Evolutionary conservation across 2,797 vertebrate species (phyloP).

Genomic region (Tympanoctomys barrerae): DNA sequence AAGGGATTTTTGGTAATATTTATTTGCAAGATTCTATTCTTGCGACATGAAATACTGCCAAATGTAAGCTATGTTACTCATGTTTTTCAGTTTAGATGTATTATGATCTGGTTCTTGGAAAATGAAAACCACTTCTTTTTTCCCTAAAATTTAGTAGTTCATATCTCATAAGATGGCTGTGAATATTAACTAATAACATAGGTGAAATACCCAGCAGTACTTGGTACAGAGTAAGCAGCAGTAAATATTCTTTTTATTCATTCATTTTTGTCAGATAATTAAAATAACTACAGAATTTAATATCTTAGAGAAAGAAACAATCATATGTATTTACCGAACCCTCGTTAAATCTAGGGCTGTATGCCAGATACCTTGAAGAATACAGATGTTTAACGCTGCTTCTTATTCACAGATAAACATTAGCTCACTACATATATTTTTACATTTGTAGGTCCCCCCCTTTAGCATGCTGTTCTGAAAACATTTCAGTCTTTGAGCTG

Average conservation of each 20-base stretch:
- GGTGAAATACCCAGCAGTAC: conserved; percentile 36
- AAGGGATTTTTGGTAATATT: neutral
- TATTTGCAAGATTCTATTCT: conserved; percentile 21
- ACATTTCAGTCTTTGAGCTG: conserved; percentile 32
- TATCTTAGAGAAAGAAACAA: neutral
- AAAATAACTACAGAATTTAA: conserved; percentile 49
- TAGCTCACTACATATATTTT: conserved; percentile 53
- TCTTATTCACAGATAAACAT: conserved; percentile 50
- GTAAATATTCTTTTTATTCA: conserved; percentile 59
- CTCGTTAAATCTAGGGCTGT: conserved; percentile 49
- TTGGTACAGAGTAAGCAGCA: conserved; percentile 40
- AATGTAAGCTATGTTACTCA: conserved; percentile 30
- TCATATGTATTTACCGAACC: conserved; percentile 55
- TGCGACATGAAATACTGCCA: conserved; percentile 38
- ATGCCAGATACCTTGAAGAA: conserved; percentile 53
- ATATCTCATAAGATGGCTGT: conserved; percentile 38
- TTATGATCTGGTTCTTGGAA: conserved; percentile 62
- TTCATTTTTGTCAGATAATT: conserved; percentile 65
- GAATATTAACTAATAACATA: conserved; percentile 67
- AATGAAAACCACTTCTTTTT: conserved; percentile 52
- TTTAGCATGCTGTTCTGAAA: conserved; percentile 55
- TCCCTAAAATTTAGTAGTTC: conserved; percentile 41
- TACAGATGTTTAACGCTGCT: conserved; percentile 52
- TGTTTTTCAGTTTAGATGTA: conserved; percentile 58
- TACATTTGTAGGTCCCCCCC: conserved; percentile 13